Evolutionary conservation across 2,797 vertebrate species (phyloP).

Genomic region (Gastrophryne carolinensis): DNA sequence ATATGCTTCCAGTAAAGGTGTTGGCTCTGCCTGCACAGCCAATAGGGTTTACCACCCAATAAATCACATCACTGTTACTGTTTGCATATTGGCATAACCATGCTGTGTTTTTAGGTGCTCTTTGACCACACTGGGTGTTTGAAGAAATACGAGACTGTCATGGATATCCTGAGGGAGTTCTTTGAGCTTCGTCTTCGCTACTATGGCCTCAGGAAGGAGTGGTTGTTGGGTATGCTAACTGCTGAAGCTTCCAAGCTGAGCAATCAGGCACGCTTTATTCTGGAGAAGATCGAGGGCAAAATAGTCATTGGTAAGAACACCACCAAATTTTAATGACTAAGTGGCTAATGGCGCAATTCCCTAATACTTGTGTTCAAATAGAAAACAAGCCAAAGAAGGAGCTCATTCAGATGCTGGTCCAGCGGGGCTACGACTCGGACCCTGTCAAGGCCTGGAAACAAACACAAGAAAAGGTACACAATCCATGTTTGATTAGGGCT

Average conservation of each 20-base stretch:
- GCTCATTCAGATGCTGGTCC: slow-evolving; percentile 85
- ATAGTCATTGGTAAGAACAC: slow-evolving; percentile 85
- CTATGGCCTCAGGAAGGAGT: slow-evolving; percentile 90
- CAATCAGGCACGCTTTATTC: slow-evolving; percentile 97
- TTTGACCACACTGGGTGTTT: slow-evolving; percentile 93
- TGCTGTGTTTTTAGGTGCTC: slow-evolving; percentile 77
- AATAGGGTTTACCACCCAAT: no score
- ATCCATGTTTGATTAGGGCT: no score
- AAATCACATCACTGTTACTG: no score
- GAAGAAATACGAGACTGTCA: slow-evolving; percentile 86
- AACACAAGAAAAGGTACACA: slow-evolving; percentile 85
- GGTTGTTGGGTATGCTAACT: slow-evolving; percentile 88
- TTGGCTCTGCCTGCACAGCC: no score
- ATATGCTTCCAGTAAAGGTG: no score
- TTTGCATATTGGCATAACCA: background rate
- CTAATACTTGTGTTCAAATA: slow-evolving; percentile 53
- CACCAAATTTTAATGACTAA: background rate
- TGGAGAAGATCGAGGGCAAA: slow-evolving; percentile 94
- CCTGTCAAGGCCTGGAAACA: slow-evolving; percentile 93
- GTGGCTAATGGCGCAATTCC: background rate
- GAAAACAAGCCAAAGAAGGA: slow-evolving; percentile 98
- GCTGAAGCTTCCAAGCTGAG: slow-evolving; percentile 86
- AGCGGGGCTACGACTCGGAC: slow-evolving; percentile 94
- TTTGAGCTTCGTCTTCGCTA: slow-evolving; percentile 90
- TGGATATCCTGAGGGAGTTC: slow-evolving; percentile 89